Percentiles rank a stretch among this genome's conserved stretches.
phyloP scores from a whole-genome alignment of 1,140 invertebrate species.

The Drosophila busckii region DNA sequence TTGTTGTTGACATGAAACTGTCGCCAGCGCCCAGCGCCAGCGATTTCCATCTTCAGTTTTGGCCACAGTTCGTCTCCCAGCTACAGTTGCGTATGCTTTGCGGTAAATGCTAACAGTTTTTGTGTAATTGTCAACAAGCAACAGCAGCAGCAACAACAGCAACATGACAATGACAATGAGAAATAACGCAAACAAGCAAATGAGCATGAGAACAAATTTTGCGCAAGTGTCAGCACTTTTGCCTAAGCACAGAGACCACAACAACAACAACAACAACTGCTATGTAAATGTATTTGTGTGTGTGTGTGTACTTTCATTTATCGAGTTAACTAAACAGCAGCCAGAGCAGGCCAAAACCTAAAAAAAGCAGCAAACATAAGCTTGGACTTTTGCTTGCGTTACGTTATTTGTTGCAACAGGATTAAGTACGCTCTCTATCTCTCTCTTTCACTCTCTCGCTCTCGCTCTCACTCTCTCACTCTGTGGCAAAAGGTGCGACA shows the following conservation, averaged over 20 bases:
- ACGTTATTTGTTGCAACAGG: slow-evolving; percentile 65
- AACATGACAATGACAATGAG: slow-evolving; percentile 48
- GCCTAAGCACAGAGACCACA: slow-evolving; percentile 15
- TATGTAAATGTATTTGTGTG: neutral
- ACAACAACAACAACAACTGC: slow-evolving; percentile 1
- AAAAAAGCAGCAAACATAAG: slow-evolving; percentile 16
- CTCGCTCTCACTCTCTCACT: neutral
- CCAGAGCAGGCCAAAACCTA: slow-evolving; percentile 22
- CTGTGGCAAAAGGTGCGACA: no score
- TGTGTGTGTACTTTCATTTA: slow-evolving; percentile 55
- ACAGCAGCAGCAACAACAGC: slow-evolving; percentile 5
- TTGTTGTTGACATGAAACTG: slow-evolving; percentile 60
- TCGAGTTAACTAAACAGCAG: slow-evolving; percentile 72
- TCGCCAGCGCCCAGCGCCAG: slow-evolving; percentile 21
- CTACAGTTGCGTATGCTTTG: slow-evolving; percentile 53
- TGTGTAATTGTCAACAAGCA: slow-evolving; percentile 70
- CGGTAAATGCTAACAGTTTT: slow-evolving; percentile 71
- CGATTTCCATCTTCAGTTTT: slow-evolving; percentile 43
- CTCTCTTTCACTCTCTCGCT: no score
- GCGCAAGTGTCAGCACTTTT: slow-evolving; percentile 68
- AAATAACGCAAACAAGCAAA: slow-evolving; percentile 71
- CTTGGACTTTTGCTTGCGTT: slow-evolving; percentile 35
- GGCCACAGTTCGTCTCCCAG: neutral
- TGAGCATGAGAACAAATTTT: slow-evolving; percentile 57
- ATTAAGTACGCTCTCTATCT: no score